Percentiles rank a stretch among this genome's conserved stretches.
Evolutionary conservation across 37 sponge, comb jelly and placozoan species (phyloP).

Genomic region (Haliclona indistincta): DNA sequence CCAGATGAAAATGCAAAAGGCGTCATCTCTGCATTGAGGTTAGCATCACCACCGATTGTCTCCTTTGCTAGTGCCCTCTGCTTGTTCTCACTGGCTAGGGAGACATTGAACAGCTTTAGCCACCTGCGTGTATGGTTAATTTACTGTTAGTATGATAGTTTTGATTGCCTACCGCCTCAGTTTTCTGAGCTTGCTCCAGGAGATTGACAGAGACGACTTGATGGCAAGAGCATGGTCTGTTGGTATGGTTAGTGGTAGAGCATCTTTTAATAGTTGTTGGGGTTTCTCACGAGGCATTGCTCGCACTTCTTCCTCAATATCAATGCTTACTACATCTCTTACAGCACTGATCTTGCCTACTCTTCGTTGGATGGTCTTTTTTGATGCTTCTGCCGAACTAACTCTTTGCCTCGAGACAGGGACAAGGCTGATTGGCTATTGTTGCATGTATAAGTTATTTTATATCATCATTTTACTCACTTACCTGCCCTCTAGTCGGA

Average conservation of each 20-base stretch:
- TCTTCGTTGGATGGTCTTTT: too few species aligned
- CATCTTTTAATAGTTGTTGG: too few species aligned
- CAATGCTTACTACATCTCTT: too few species aligned
- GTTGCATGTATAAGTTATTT: too few species aligned
- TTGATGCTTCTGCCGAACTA: too few species aligned
- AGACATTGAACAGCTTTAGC: conserved; percentile 12
- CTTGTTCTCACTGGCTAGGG: conserved; percentile 32
- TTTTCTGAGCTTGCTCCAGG: conserved; percentile 31
- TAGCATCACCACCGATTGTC: too few species aligned
- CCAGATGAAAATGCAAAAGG: conserved; percentile 3
- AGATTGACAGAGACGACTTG: conserved; percentile 17
- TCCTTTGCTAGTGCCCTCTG: neutral
- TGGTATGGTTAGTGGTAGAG: conserved; percentile 24
- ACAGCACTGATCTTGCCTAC: too few species aligned
- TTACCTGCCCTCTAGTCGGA: neutral
- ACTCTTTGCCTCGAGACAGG: neutral
- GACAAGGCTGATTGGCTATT: conserved; percentile 7
- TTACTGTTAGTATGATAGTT: too few species aligned
- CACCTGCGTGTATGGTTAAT: too few species aligned
- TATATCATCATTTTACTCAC: too few species aligned
- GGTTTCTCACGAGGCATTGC: too few species aligned
- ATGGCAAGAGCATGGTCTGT: conserved; percentile 20
- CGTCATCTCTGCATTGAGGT: conserved; percentile 4
- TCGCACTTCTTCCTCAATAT: too few species aligned
- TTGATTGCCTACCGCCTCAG: conserved; percentile 24